Conservation (phyloP, 2,888 invertebrate species). For the Agrotis exclamationis region DNA sequence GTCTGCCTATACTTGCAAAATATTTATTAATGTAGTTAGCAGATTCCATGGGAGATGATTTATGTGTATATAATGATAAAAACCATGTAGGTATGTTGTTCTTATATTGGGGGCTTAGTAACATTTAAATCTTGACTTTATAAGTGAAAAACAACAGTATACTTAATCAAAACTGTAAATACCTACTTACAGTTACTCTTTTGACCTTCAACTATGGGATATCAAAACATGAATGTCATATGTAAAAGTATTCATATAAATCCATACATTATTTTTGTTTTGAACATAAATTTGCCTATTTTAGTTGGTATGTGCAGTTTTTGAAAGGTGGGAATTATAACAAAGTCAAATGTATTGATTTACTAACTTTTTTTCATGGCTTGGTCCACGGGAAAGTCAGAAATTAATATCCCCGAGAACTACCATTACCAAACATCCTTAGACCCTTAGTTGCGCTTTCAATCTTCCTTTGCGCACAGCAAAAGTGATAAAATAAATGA, state of each 20-base stretch:
- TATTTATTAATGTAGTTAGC: no score
- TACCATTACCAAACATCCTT: no score
- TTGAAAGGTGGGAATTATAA: constrained; percentile 5
- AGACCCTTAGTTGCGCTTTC: no score
- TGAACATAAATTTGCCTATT: constrained; percentile 3
- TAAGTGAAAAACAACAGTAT: no score
- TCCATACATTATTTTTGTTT: constrained; percentile 54
- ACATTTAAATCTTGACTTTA: neutral
- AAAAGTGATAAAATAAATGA: no score
- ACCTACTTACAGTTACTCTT: constrained; percentile 22
- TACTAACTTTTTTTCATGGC: neutral
- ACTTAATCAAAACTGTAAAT: constrained; percentile 18
- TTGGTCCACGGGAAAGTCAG: neutral
- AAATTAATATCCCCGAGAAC: neutral
- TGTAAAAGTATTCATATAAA: constrained; percentile 43
- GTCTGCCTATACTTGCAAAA: no score
- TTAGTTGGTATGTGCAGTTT: neutral
- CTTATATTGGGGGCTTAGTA: no score
- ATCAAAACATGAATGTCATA: constrained; percentile 41
- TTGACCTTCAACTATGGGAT: constrained; percentile 34
- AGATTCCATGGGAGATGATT: no score
- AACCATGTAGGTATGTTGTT: no score
- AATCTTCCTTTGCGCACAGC: no score
- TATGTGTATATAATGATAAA: no score
- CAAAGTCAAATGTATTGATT: neutral